Conservation (phyloP, 1,140 invertebrate genomes). For the Bombus fervidus region DNA sequence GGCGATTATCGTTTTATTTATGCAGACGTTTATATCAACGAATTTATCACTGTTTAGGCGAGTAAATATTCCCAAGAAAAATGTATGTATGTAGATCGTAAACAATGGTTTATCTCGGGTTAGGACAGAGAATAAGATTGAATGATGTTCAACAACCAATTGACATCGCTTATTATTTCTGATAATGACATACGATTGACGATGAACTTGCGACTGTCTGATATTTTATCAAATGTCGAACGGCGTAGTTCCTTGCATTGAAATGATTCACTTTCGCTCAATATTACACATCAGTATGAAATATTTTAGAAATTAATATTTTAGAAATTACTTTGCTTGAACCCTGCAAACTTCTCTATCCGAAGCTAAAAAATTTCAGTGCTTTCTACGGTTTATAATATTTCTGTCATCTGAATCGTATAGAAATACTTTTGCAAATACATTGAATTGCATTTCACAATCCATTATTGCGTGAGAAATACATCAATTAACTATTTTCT, state of each 20-base stretch:
- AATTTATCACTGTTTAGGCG: background rate
- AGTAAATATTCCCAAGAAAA: background rate
- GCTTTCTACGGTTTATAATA: no score
- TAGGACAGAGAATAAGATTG: slow-evolving; percentile 21
- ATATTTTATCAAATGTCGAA: background rate
- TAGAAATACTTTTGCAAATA: background rate
- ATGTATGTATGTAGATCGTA: background rate
- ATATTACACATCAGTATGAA: background rate
- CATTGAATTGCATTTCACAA: no score
- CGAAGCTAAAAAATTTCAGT: background rate
- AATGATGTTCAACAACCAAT: slow-evolving; percentile 20
- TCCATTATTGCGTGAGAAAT: no score
- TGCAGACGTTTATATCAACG: background rate
- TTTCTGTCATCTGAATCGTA: no score
- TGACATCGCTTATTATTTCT: slow-evolving; percentile 30
- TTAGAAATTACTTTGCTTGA: no score
- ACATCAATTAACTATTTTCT: background rate
- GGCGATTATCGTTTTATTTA: background rate
- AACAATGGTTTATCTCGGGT: slow-evolving; percentile 12
- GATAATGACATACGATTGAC: background rate
- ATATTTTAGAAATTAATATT: no score
- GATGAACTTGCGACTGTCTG: background rate
- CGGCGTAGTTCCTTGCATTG: background rate
- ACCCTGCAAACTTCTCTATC: no score
- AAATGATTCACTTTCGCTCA: background rate